Conservation (phyloP, 2,888 invertebrate genomes). For the Macaria liturata region DNA sequence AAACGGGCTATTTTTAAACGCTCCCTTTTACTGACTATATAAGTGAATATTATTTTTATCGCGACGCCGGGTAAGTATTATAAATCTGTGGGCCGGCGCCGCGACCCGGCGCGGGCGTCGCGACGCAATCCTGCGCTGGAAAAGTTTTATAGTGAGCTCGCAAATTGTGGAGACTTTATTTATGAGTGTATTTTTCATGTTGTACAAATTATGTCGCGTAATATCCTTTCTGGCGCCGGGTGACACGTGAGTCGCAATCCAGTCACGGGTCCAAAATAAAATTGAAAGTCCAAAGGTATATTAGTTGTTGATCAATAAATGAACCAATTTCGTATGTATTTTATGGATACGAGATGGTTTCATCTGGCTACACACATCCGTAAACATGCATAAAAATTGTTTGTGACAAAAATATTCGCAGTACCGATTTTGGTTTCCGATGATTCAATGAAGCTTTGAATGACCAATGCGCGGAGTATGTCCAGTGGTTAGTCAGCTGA, state of each 20-base stretch:
- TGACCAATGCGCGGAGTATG: conserved; percentile 9
- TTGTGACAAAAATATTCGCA: too few species aligned
- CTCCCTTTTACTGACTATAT: conserved; percentile 25
- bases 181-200: conserved; percentile 25
- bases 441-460: conserved; percentile 7
- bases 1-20: conserved; percentile 32
- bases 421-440: too few species aligned
- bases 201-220: conserved; percentile 10
- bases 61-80: conserved; percentile 39
- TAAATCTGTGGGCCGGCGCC: conserved; percentile 50
- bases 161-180: conserved; percentile 37
- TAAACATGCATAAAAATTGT: conserved; percentile 10
- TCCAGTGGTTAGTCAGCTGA: conserved; percentile 40
- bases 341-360: not conserved
- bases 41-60: conserved; percentile 35
- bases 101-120: conserved; percentile 20
- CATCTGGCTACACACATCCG: conserved; percentile 4
- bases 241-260: conserved; percentile 37
- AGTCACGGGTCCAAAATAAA: conserved; percentile 11
- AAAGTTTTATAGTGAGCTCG: conserved; percentile 32
- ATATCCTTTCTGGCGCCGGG: conserved; percentile 24
- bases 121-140: conserved; percentile 19
- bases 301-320: too few species aligned
- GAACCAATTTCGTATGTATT: too few species aligned
- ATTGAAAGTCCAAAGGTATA: too few species aligned